phyloP scores from a whole-genome alignment of 2,113 vertebrate species.

The Etia nguti region DNA sequence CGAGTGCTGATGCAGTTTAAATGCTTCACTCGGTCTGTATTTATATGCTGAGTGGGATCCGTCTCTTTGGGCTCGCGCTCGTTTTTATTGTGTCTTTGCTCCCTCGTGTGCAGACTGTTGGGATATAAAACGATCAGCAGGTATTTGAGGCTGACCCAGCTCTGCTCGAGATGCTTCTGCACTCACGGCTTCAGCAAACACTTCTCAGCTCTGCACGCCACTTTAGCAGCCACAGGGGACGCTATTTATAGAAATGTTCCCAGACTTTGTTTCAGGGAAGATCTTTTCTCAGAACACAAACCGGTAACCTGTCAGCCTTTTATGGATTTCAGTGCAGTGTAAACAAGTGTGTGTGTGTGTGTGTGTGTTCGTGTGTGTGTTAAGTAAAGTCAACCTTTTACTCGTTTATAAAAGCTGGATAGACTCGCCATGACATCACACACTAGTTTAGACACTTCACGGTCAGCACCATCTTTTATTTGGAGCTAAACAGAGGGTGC shows the following conservation, averaged over 20 bases:
- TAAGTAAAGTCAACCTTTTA: neutral
- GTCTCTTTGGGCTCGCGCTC: neutral
- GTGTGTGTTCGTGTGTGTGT: neutral
- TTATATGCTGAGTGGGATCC: neutral
- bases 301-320: neutral
- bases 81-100: rapidly evolving
- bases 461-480: neutral
- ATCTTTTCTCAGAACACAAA: neutral
- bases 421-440: neutral
- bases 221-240: neutral
- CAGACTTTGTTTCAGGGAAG: neutral
- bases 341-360: neutral
- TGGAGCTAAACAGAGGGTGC: neutral
- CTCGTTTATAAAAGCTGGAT: neutral
- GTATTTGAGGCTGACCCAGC: neutral
- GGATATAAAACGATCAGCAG: neutral
- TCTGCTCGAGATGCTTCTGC: neutral
- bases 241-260: neutral
- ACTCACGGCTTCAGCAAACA: neutral
- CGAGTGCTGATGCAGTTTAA: neutral
- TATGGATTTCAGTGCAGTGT: neutral
- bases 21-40: neutral
- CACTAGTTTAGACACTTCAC: neutral
- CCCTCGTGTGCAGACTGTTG: neutral
- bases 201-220: neutral